Evolutionary conservation across 2,797 vertebrate species (phyloP), one percentile per base, ranked within the genome.

Genomic region (Antrozous pallidus): DNA sequence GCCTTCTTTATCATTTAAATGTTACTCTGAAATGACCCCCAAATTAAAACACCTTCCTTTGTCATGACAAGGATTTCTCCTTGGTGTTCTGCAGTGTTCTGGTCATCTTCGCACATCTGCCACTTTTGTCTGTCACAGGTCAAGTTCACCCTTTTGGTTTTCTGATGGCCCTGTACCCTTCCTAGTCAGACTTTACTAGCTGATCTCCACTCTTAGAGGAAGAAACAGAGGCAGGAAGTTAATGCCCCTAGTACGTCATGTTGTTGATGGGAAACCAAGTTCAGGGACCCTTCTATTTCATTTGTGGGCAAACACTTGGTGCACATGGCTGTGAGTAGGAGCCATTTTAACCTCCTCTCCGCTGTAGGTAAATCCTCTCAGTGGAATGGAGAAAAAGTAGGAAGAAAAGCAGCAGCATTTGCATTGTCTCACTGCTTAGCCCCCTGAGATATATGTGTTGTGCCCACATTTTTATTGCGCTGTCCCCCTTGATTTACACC

Each of bases 1-100:
- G 54, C 24, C 56, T 83, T 92, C 71, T 83, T 94, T 63, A 45
- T 58, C 36, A 88, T 80, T 84, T 74, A 94, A 74, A 67, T 26
- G 14, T 42, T 42, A 24, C 80, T 78, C 63, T 86, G 80, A 89
- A 91, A 28, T 74, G 51, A 49, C 7, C 49, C 73, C 31, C 47
- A 36, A 33, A 22, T 78, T 56, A 81, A 40, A 78, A 12, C 24
- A 6, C 36, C 42, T 71, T 78, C n/a, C 5, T 85, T 93, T 88
- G 54, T 69, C 28, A 1, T 84, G 26, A 24, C 49, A 81, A 86
- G 26, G 51, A 42, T 63, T 65, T 87, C 56, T 75, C 56, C 26
- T 33, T 67, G 69, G 31, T 86, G 36, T 65, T 77, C 20, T 67
- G 17, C 3, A 31, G 24, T 26, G 2, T 77, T 84, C 74, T 77